phyloP scores from a whole-genome alignment of 2,113 vertebrate genomes.

The Pseudopipra pipra region DNA sequence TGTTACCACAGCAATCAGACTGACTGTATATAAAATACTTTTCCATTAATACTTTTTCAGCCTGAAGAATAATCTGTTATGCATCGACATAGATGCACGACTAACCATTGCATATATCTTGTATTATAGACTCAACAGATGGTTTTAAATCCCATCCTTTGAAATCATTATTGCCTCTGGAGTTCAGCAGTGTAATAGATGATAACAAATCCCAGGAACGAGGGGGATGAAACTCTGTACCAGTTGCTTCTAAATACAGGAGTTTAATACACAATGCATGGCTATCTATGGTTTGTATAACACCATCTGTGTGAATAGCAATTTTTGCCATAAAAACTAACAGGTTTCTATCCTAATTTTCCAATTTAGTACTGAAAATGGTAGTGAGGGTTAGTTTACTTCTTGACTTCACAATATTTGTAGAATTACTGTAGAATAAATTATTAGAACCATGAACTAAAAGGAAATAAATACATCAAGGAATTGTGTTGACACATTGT shows the following conservation, averaged over 20 bases:
- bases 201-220: background rate
- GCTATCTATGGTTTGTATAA: background rate
- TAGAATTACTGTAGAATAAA: background rate
- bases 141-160: background rate
- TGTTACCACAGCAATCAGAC: constrained; percentile 11
- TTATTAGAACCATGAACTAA: background rate
- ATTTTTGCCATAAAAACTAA: background rate
- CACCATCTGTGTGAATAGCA: background rate
- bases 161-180: background rate
- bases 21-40: background rate
- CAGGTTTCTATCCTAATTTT: background rate
- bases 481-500: background rate
- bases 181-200: background rate
- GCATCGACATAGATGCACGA: background rate
- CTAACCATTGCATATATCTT: background rate
- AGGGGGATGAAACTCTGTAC: background rate
- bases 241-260: background rate
- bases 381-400: background rate
- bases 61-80: background rate
- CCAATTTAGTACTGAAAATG: background rate
- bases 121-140: background rate
- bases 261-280: background rate
- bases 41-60: constrained; percentile 3
- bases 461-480: background rate
- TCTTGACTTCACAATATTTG: background rate